Evolutionary conservation across 1,140 invertebrate species (phyloP).

Genomic region (Hyphantria cunea): DNA sequence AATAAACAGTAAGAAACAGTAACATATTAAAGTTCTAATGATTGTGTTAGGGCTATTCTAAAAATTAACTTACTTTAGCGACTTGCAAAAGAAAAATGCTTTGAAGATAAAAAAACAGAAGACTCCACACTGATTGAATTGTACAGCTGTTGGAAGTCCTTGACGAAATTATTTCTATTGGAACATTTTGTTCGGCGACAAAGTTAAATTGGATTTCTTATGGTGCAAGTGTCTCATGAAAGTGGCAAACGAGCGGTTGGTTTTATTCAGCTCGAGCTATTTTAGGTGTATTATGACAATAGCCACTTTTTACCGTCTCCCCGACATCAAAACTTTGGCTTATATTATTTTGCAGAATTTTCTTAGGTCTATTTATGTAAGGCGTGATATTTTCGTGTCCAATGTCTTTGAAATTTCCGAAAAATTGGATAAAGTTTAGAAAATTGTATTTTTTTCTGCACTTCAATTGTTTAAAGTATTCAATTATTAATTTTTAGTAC

Average conservation of each 20-base stretch:
- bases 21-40: too few species aligned
- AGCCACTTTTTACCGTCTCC: conserved; percentile 41
- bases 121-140: conserved; percentile 66
- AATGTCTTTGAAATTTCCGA: neutral
- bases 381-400: neutral
- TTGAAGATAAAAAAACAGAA: conserved; percentile 49
- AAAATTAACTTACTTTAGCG: conserved; percentile 45
- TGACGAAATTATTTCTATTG: conserved; percentile 79
- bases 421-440: neutral
- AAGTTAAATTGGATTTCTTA: conserved; percentile 80
- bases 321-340: conserved; percentile 42
- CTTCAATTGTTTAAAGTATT: neutral
- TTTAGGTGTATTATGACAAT: conserved; percentile 64
- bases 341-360: conserved; percentile 27
- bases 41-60: conserved; percentile 43
- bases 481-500: too few species aligned
- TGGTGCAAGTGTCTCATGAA: conserved; percentile 61
- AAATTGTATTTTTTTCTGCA: neutral
- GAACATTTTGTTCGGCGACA: conserved; percentile 74
- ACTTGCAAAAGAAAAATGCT: conserved; percentile 44
- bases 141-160: conserved; percentile 67
- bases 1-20: too few species aligned
- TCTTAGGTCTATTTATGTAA: neutral
- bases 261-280: conserved; percentile 57
- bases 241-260: conserved; percentile 54